Evolutionary conservation across 2,113 vertebrate species (phyloP).

Genomic region (Mellivora capensis): DNA sequence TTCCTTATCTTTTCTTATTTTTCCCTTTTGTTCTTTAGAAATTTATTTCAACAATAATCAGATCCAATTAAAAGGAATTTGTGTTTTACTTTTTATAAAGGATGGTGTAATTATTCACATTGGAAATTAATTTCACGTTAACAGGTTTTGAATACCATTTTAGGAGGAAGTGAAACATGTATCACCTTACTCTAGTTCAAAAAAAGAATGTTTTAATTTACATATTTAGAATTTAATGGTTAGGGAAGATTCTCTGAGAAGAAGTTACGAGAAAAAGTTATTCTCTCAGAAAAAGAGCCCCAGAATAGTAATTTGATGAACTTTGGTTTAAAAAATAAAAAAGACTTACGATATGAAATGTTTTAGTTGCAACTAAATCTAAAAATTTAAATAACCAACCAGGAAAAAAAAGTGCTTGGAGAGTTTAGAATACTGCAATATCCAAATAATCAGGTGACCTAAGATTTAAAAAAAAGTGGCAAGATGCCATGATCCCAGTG

Average conservation of each 20-base stretch:
- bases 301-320: background rate
- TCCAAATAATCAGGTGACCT: background rate
- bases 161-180: background rate
- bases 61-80: background rate
- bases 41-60: background rate
- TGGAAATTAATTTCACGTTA: conserved; percentile 2
- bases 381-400: background rate
- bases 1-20: background rate
- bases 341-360: background rate
- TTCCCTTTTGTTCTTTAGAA: background rate
- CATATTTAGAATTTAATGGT: conserved; percentile 8
- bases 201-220: conserved; percentile 20
- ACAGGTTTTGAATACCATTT: conserved; percentile 42
- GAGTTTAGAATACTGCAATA: background rate
- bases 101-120: conserved; percentile 37
- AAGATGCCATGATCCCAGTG: background rate
- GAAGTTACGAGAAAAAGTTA: background rate
- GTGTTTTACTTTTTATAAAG: background rate
- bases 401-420: background rate
- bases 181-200: conserved; percentile 4
- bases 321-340: background rate
- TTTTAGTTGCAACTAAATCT: background rate
- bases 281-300: background rate
- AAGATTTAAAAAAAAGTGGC: background rate
- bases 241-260: background rate